A percentile compares a stretch with the other conserved stretches of the same genome.
These are phyloP conservation scores for Microvelia longipes DNA, from an alignment of 1,140 invertebrate species.

Conservation along the genomic window DNA sequence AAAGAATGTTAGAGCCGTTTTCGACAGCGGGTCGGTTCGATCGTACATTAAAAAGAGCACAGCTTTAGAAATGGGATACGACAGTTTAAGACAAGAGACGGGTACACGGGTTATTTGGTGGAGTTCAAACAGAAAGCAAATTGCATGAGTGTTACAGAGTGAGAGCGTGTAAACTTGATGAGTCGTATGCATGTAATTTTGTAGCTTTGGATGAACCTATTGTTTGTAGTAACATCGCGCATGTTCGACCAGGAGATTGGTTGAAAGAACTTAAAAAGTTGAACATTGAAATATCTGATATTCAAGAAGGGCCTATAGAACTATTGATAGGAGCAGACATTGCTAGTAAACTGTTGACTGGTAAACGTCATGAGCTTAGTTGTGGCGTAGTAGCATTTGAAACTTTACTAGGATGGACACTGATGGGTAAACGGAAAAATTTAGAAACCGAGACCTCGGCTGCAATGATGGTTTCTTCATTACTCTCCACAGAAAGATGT, in stretches of 20 bases:
- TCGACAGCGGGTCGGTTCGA: too few species aligned
- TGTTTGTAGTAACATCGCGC: not conserved
- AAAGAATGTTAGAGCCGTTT: too few species aligned
- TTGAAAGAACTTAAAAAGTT: not conserved
- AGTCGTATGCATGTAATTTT: constrained; percentile 8
- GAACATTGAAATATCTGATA: too few species aligned
- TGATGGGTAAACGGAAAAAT: too few species aligned
- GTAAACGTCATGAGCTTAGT: not conserved
- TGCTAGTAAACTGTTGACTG: constrained; percentile 2
- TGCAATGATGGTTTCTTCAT: too few species aligned
- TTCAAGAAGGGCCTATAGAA: not conserved
- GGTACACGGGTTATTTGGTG: constrained; percentile 5
- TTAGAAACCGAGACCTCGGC: too few species aligned
- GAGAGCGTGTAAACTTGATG: not conserved
- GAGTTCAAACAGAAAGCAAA: too few species aligned
- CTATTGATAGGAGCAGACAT: constrained; percentile 1
- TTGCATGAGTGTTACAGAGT: not conserved
- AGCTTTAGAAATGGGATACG: too few species aligned
- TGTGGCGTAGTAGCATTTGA: constrained; percentile 3
- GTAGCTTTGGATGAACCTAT: constrained; percentile 4
- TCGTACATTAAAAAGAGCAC: too few species aligned
- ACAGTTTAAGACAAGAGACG: constrained; percentile 3
- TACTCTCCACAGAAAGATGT: too few species aligned
- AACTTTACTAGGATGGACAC: not conserved
- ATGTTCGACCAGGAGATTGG: not conserved